A percentile compares a stretch with the other conserved stretches of the same genome.
These are phyloP conservation scores for Oeneis ivallda DNA, from an alignment of 2,888 invertebrate species.

Conservation along the genomic window DNA sequence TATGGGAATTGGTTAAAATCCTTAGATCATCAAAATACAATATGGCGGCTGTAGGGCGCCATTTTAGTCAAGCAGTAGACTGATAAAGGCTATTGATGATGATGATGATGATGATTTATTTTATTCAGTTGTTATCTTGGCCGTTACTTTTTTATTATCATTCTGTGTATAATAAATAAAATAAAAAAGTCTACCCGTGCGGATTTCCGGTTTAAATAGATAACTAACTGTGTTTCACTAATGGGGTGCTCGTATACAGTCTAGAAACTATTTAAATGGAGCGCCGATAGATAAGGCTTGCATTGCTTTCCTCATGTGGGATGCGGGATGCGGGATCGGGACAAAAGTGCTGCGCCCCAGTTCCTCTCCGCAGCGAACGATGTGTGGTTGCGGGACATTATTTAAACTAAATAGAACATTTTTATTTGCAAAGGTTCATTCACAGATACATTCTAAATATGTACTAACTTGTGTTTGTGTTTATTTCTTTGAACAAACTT, in stretches of 20 bases:
- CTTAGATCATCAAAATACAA: too few relatives aligned
- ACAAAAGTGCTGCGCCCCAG: neutral
- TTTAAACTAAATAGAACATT: neutral
- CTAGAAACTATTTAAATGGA: neutral
- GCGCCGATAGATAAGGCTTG: neutral
- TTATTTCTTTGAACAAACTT: too few relatives aligned
- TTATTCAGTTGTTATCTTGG: too few relatives aligned
- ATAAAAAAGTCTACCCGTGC: neutral
- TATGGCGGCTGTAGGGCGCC: too few relatives aligned
- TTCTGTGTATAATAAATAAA: too few relatives aligned
- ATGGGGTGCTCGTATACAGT: neutral
- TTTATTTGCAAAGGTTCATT: neutral
- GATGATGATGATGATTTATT: too few relatives aligned
- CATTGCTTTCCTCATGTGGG: neutral
- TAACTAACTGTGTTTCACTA: neutral
- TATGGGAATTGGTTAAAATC: too few relatives aligned
- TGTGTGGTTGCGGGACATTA: neutral
- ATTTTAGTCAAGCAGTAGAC: too few relatives aligned
- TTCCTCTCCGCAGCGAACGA: neutral
- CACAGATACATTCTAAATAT: too few relatives aligned
- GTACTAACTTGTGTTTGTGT: too few relatives aligned
- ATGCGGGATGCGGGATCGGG: slow-evolving; percentile 1
- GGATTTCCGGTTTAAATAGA: neutral
- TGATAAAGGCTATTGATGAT: too few relatives aligned
- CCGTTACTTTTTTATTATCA: too few relatives aligned